A percentile compares a stretch with the other conserved stretches of the same genome.
These are phyloP conservation scores for Aphelenchoides fujianensis DNA, from an alignment of 1,140 invertebrate genomes.

Conservation along the genomic window DNA sequence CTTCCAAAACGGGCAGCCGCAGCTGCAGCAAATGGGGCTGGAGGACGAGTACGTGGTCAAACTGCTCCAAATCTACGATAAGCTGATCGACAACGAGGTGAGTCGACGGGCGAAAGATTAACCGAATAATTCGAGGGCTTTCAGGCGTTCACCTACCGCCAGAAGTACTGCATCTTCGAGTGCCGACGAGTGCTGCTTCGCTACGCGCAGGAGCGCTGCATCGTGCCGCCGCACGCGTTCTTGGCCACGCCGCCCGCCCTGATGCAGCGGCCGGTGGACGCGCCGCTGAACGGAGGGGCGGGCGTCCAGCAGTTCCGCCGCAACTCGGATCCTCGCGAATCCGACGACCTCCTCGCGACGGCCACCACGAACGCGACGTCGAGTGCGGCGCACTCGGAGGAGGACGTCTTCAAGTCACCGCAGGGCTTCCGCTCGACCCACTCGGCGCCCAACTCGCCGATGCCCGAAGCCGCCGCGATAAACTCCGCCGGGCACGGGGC, in stretches of 20 bases:
- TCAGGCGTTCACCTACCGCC: constrained; percentile 18
- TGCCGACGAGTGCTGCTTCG: constrained; percentile 9
- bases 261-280: not conserved
- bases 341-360: not conserved
- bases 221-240: not conserved
- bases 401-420: not conserved
- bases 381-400: not conserved
- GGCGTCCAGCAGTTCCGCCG: not conserved
- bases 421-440: not conserved
- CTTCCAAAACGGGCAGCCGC: constrained; percentile 22
- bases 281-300: not conserved
- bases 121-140: not conserved
- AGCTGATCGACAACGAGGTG: constrained; percentile 30
- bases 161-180: constrained; percentile 9
- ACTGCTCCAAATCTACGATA: constrained; percentile 34
- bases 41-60: constrained; percentile 39
- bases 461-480: not conserved
- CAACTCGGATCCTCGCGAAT: constrained; percentile 8
- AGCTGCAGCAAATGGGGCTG: constrained; percentile 18
- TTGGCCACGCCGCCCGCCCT: not conserved
- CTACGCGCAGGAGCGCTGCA: constrained; percentile 1
- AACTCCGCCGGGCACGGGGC: not conserved
- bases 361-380: not conserved
- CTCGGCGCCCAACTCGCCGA: not conserved
- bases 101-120: not conserved